A percentile compares a stretch with the other conserved stretches of the same genome.
These are phyloP conservation scores for Anarhynchus alexandrinus DNA, from an alignment of 2,113 vertebrate genomes.

Conservation along the genomic window DNA sequence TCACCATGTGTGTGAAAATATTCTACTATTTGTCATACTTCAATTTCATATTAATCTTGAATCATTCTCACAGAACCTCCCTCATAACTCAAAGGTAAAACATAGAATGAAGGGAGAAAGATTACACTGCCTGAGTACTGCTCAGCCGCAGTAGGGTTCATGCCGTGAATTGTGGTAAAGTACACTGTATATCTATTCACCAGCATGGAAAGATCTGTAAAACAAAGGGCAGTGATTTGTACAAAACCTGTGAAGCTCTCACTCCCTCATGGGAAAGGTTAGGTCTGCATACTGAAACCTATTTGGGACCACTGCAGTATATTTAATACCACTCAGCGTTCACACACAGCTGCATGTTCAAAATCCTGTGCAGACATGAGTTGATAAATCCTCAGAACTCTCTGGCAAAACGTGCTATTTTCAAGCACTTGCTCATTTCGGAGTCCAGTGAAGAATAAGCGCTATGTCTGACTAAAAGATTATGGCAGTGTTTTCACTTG, in stretches of 20 bases:
- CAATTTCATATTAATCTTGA: conserved; percentile 17
- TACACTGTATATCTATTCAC: not conserved
- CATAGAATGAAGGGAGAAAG: not conserved
- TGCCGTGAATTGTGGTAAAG: not conserved
- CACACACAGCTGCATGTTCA: not conserved
- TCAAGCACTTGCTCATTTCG: conserved; percentile 34
- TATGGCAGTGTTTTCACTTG: conserved; percentile 26
- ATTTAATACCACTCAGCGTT: not conserved
- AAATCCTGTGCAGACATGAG: not conserved
- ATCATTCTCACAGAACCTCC: not conserved
- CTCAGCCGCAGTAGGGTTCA: not conserved
- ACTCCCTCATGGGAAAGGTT: not conserved
- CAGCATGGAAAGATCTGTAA: not conserved
- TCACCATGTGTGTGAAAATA: conserved; percentile 36
- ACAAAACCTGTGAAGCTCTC: not conserved
- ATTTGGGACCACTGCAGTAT: not conserved
- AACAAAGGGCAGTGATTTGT: not conserved
- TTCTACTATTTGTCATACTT: conserved; percentile 34
- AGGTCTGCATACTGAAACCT: not conserved
- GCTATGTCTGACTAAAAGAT: conserved; percentile 30
- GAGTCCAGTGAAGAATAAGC: conserved; percentile 8
- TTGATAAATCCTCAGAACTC: conserved; percentile 3
- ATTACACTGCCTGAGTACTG: not conserved
- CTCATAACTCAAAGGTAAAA: conserved; percentile 5
- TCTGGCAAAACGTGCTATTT: not conserved